A percentile compares a stretch with the other conserved stretches of the same genome.
Evolutionary conservation across 2,888 invertebrate genomes (phyloP).

Genomic region (Polydesmus complanatus): DNA sequence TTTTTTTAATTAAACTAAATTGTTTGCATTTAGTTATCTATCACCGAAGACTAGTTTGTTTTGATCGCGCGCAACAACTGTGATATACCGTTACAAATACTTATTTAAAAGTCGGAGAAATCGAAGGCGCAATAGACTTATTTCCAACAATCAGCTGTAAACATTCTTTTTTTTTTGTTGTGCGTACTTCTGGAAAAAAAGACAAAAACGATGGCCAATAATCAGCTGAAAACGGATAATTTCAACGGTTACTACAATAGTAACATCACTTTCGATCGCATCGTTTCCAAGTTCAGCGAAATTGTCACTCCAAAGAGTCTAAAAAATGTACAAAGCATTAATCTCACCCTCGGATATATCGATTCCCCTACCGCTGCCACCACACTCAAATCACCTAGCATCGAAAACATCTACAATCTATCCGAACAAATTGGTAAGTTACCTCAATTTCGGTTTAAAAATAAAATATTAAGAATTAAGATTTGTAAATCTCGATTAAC

Average conservation of each 20-base stretch:
- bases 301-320: conserved; percentile 3
- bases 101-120: background rate
- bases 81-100: background rate
- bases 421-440: conserved; percentile 12
- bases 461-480: background rate
- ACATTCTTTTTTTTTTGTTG: no score
- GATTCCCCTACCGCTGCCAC: background rate
- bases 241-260: background rate
- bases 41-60: no score
- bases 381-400: background rate
- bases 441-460: background rate
- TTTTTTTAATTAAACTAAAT: background rate
- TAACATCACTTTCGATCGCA: background rate
- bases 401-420: conserved; percentile 2
- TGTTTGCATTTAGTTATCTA: no score
- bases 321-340: conserved; percentile 1
- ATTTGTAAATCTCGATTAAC: no score
- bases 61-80: no score
- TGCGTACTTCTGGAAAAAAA: no score
- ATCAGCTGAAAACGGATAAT: background rate
- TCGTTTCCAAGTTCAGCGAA: conserved; percentile 9
- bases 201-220: background rate
- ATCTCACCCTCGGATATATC: background rate
- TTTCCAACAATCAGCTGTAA: no score
- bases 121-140: no score